Conservation (phyloP, 2,113 vertebrate species). For the Leptocoma aspasia region DNA sequence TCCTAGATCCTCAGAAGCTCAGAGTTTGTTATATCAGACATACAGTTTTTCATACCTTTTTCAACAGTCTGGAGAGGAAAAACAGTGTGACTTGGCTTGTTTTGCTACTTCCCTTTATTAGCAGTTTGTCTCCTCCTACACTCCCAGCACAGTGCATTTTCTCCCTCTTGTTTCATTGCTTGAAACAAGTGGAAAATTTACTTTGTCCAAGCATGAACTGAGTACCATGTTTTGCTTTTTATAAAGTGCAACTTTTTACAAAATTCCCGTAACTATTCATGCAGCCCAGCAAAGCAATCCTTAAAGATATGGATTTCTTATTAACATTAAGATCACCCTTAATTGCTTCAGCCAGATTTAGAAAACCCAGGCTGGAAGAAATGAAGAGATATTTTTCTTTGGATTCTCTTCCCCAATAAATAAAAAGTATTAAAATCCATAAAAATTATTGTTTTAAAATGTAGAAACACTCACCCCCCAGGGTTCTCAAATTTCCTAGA, state of each 20-base stretch:
- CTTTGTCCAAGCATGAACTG: neutral
- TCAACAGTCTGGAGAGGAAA: neutral
- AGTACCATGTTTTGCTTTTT: neutral
- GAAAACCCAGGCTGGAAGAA: neutral
- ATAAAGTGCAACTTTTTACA: neutral
- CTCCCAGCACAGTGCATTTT: neutral
- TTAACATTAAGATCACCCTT: neutral
- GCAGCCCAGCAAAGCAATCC: neutral
- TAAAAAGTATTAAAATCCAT: neutral
- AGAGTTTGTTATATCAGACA: neutral
- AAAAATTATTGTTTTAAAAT: neutral
- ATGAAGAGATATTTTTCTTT: neutral
- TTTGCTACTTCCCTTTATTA: neutral
- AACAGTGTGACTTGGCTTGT: neutral
- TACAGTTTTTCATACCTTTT: neutral
- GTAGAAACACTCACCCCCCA: rapidly evolving
- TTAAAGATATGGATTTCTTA: neutral
- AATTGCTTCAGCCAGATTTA: neutral
- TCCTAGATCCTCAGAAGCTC: neutral
- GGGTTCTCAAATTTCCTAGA: neutral
- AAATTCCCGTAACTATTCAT: neutral
- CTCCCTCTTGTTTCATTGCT: neutral
- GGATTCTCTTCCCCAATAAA: neutral
- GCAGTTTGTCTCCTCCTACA: neutral
- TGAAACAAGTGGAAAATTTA: neutral